Evolutionary conservation across 64 coral and sea anemone genomes (phyloP).

Genomic region (Montipora capricornis): DNA sequence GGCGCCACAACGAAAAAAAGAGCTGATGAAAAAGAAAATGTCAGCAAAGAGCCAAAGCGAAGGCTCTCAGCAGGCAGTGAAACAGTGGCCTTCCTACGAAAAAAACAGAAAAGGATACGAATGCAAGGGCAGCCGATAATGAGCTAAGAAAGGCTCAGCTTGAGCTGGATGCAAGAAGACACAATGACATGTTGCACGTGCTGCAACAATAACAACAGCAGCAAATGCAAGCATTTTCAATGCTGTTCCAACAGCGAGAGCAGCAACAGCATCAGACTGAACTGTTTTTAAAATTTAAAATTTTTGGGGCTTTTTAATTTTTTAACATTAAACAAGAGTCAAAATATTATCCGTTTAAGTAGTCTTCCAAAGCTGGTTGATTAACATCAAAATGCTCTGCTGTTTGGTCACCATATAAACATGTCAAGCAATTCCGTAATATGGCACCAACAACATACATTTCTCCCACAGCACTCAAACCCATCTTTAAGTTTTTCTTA

Average conservation of each 20-base stretch:
- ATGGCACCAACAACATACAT: too few species aligned
- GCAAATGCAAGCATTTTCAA: conserved; percentile 19
- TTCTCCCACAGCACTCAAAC: too few species aligned
- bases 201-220: background rate
- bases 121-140: conserved; percentile 15
- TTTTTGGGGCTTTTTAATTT: background rate
- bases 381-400: too few species aligned
- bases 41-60: conserved; percentile 1
- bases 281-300: background rate
- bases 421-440: too few species aligned
- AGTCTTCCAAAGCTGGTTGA: conserved; percentile 16
- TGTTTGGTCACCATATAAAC: too few species aligned
- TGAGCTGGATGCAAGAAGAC: conserved; percentile 11
- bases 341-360: background rate
- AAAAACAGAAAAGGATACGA: too few species aligned
- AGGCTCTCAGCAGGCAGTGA: conserved; percentile 23
- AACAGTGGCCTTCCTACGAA: too few species aligned
- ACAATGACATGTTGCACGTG: conserved; percentile 17
- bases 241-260: conserved; percentile 15
- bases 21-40: conserved; percentile 40
- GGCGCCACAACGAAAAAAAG: conserved; percentile 10
- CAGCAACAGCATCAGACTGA: conserved; percentile 2
- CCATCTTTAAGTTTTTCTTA: too few species aligned
- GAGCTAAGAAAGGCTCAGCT: conserved; percentile 32
- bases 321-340: background rate